Evolutionary conservation across 2,113 vertebrate genomes (phyloP), one percentile per base, ranked within the genome.

Genomic region (Fukomys damarensis): DNA sequence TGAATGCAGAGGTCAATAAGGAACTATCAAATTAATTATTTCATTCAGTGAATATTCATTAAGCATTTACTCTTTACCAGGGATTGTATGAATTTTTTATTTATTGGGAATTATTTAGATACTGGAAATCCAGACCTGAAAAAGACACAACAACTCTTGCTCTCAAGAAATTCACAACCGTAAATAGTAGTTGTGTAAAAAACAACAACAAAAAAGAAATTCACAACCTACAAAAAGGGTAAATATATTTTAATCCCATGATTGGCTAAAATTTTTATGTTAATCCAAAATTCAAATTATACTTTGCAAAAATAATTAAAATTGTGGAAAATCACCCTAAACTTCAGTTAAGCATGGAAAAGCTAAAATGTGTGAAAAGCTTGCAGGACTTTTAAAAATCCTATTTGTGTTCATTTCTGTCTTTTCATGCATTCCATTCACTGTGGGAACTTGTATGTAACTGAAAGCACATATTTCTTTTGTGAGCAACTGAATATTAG

Each of bases 231-330:
- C 22, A 79, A 70, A 61, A 77, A 89, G 0, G 2, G 22, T 2
- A 86, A 94, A 79, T 5, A 63, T 24, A 80, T 59, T 82, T 85
- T 89, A 82, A 94, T 79, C 0, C 49, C 32, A 43, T 54, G 66
- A 92, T 80, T 93, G 49, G 5, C 30, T 54, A 63, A 76, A 16
- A 19, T 16, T 83, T 95, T 84, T 66, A 84, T 74, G 46, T 89
- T 14, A 79, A 56, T 0, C 3, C 28, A 86, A 56, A 61, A 14
- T 56, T 83, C 46, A 82, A 65, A 72, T 85, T 80, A 63, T 41
- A 76, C 14, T 86, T 90, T 86, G 13, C 5, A 84, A 49, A 91
- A 96, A 7, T 95, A 83, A 92, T 92, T 92, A 72, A 85, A 95
- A 87, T 94, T 83, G 10, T 81, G 30, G 74, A 80, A 96, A 86